These are phyloP conservation scores for Temnothorax rugatulus DNA, from an alignment of 2,888 invertebrate species.

Conservation along the genomic window DNA sequence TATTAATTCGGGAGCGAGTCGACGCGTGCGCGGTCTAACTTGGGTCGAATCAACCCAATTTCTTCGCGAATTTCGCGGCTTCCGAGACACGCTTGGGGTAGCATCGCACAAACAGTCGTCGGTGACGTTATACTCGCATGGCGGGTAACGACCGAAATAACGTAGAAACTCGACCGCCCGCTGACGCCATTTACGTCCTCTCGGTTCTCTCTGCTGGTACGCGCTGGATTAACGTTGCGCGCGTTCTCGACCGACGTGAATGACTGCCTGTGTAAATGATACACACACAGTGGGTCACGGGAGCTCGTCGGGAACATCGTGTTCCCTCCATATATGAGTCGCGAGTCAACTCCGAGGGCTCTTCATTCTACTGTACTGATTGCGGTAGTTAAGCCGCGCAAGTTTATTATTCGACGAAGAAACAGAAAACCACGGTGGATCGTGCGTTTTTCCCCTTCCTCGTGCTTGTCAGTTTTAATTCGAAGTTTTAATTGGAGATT, in stretches of 20 bases:
- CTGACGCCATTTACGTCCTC: slow-evolving; percentile 60
- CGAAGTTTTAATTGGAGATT: slow-evolving; percentile 46
- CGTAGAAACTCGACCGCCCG: slow-evolving; percentile 61
- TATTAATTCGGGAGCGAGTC: slow-evolving; percentile 36
- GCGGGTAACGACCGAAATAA: slow-evolving; percentile 75
- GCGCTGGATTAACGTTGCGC: slow-evolving; percentile 64
- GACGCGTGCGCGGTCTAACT: slow-evolving; percentile 22
- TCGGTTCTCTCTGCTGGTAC: slow-evolving; percentile 41
- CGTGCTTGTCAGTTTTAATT: slow-evolving; percentile 43
- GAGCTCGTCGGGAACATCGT: slow-evolving; percentile 32
- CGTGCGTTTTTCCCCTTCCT: not conserved
- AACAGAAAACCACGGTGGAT: slow-evolving; percentile 24
- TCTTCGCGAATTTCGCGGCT: slow-evolving; percentile 40
- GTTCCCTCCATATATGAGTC: slow-evolving; percentile 13
- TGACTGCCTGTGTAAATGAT: slow-evolving; percentile 62
- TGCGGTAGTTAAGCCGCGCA: slow-evolving; percentile 23
- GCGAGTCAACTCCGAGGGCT: slow-evolving; percentile 30
- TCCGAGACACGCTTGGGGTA: slow-evolving; percentile 9
- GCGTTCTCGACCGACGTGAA: slow-evolving; percentile 57
- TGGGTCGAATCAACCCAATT: slow-evolving; percentile 49
- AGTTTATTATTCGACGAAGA: slow-evolving; percentile 29
- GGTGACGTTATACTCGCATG: slow-evolving; percentile 63
- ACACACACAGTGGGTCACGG: slow-evolving; percentile 35
- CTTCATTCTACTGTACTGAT: not conserved
- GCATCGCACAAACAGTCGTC: slow-evolving; percentile 56